A percentile compares a stretch with the other conserved stretches of the same genome.
Conservation (phyloP, 2,113 vertebrate genomes). For the Pseudonaja textilis region DNA sequence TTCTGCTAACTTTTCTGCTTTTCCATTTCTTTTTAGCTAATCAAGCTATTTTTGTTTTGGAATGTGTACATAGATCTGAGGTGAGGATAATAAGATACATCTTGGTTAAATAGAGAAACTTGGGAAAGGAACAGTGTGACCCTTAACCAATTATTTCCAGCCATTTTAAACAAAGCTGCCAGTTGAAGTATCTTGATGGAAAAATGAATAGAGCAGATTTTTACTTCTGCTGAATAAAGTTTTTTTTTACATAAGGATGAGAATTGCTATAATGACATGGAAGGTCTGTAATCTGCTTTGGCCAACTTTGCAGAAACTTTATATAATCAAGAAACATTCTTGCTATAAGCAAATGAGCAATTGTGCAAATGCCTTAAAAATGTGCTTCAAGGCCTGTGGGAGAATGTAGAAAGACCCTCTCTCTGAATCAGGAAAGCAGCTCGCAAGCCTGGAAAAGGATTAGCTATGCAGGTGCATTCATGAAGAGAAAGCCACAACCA, state of each 20-base stretch:
- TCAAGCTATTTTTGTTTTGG: constrained; percentile 21
- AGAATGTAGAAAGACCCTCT: background rate
- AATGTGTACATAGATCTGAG: constrained; percentile 8
- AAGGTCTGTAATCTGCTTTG: background rate
- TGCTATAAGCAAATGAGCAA: background rate
- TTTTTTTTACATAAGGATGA: background rate
- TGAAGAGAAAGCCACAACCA: background rate
- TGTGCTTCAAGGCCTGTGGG: background rate
- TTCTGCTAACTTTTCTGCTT: background rate
- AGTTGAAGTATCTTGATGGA: background rate
- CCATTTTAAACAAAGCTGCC: background rate
- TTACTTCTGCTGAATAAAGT: background rate
- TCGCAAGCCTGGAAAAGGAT: background rate
- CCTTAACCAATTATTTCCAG: constrained; percentile 11
- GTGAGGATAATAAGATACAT: constrained; percentile 3
- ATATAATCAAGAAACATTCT: background rate
- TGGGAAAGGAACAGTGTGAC: constrained; percentile 3
- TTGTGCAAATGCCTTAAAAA: background rate
- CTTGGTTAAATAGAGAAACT: constrained; percentile 15
- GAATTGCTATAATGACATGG: background rate
- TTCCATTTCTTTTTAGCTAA: constrained; percentile 15
- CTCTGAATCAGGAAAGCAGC: background rate
- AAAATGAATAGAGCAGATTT: background rate
- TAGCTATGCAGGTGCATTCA: background rate
- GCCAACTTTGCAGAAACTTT: background rate